Evolutionary conservation across 92 coral and sea anemone genomes (phyloP).

Genomic region (Actinernus sp.): DNA sequence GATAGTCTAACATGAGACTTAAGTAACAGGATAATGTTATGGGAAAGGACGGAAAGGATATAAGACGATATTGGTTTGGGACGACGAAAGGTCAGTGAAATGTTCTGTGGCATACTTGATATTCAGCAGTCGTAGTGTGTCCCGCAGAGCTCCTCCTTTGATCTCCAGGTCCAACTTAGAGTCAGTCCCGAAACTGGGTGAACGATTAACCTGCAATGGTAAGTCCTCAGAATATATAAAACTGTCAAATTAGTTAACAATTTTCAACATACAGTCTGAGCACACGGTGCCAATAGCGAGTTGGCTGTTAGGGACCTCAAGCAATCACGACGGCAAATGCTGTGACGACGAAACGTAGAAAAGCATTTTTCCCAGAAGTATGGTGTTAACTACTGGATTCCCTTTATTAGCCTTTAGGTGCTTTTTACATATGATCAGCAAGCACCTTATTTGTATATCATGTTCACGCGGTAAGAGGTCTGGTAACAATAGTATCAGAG

Average conservation of each 20-base stretch:
- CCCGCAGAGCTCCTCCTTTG: constrained; percentile 90
- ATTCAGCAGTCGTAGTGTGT: constrained; percentile 87
- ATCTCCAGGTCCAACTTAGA: constrained; percentile 90
- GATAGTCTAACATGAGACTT: neutral
- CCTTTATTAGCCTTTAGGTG: no score
- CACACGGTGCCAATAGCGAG: no score
- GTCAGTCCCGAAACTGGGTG: constrained; percentile 99
- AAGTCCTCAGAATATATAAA: neutral
- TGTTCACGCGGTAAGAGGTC: no score
- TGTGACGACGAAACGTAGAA: neutral
- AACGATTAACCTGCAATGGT: constrained; percentile 82
- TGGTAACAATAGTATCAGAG: no score
- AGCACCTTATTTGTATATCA: no score
- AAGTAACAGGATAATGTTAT: neutral
- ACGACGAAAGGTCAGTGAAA: neutral
- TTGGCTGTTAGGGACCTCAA: no score
- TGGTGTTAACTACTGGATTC: no score
- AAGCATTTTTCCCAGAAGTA: no score
- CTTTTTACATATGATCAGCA: no score
- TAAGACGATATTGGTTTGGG: neutral
- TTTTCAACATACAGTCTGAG: no score
- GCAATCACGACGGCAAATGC: no score
- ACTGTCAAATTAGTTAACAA: no score
- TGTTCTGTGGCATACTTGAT: constrained; percentile 85
- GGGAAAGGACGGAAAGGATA: neutral